phyloP scores from a whole-genome alignment of 53 echinoderm and acorn worm genomes.

The Temnopleurus reevesii region DNA sequence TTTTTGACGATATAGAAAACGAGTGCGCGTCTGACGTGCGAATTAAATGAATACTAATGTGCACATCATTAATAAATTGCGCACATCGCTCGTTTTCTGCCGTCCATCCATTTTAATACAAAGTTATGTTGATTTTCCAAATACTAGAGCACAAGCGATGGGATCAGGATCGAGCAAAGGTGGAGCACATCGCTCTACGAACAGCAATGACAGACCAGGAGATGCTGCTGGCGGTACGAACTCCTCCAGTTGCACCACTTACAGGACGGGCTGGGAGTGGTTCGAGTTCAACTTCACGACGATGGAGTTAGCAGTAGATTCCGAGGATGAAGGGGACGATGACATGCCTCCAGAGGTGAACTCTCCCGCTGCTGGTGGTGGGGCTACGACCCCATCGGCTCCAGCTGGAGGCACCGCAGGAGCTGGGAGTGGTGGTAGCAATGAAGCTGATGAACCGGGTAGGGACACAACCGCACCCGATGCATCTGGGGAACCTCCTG shows the following conservation, averaged over 20 bases:
- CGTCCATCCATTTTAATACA: not conserved
- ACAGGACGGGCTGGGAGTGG: slow-evolving; percentile 12
- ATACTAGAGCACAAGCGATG: not conserved
- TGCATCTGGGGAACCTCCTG: not conserved
- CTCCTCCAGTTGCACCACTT: not conserved
- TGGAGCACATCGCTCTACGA: not conserved
- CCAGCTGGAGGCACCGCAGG: not conserved
- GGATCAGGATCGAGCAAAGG: slow-evolving; percentile 1
- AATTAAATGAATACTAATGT: too few relatives aligned
- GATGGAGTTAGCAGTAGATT: not conserved
- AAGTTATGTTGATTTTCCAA: not conserved
- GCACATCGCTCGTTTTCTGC: too few relatives aligned
- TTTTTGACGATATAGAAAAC: too few relatives aligned
- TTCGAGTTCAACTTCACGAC: slow-evolving; percentile 35
- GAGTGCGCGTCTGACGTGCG: too few relatives aligned
- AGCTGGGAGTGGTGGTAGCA: not conserved
- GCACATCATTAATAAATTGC: too few relatives aligned
- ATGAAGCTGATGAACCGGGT: not conserved
- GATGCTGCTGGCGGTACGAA: not conserved
- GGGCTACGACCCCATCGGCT: not conserved
- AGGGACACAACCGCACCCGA: not conserved
- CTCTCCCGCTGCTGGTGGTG: not conserved
- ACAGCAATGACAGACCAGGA: not conserved
- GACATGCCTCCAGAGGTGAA: not conserved
- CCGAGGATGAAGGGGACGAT: slow-evolving; percentile 3